phyloP scores from a whole-genome alignment of 2,888 invertebrate genomes.

The Hemithea aestivaria region DNA sequence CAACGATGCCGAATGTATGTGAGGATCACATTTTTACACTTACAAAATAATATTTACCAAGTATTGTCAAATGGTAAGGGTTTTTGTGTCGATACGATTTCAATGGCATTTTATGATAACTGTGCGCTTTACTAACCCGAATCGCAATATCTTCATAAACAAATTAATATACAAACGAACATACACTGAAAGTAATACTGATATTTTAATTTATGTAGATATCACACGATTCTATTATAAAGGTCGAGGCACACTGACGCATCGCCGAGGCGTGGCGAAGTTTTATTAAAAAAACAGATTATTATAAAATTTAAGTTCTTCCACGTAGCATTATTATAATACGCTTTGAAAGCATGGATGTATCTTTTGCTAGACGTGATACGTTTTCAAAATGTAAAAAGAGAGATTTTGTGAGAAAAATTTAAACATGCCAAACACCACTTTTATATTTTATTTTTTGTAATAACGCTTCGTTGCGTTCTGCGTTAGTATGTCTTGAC shows the following conservation, averaged over 20 bases:
- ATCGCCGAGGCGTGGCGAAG: too few relatives aligned
- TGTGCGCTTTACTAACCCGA: conserved; percentile 67
- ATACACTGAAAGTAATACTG: conserved; percentile 55
- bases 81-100: conserved; percentile 47
- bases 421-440: too few relatives aligned
- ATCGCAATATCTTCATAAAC: conserved; percentile 61
- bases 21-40: conserved; percentile 69
- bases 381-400: too few relatives aligned
- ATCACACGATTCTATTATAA: conserved; percentile 55
- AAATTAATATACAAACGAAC: conserved; percentile 13
- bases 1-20: conserved; percentile 52
- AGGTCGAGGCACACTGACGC: conserved; percentile 37
- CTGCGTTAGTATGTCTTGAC: too few relatives aligned
- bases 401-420: too few relatives aligned
- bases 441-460: too few relatives aligned
- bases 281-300: too few relatives aligned
- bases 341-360: too few relatives aligned
- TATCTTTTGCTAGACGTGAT: too few relatives aligned
- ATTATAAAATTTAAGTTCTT: too few relatives aligned
- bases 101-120: conserved; percentile 55
- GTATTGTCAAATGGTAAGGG: conserved; percentile 76
- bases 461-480: too few relatives aligned
- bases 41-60: conserved; percentile 75
- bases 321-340: too few relatives aligned
- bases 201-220: conserved; percentile 52